Conservation (phyloP, 2,113 vertebrate genomes). For the Nycticorax nycticorax region DNA sequence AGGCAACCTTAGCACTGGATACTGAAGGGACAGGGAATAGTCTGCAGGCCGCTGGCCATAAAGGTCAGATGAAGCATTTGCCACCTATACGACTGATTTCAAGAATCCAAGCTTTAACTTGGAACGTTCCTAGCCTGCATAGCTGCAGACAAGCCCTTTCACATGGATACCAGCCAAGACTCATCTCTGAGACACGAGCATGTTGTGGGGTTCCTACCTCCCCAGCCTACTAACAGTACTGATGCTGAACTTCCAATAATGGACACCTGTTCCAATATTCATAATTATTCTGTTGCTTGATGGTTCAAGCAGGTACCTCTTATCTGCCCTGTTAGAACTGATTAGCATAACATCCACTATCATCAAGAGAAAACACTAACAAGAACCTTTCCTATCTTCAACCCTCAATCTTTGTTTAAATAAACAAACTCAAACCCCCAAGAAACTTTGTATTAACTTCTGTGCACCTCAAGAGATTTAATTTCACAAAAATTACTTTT, state of each 20-base stretch:
- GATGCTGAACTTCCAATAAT: neutral
- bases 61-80: neutral
- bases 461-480: neutral
- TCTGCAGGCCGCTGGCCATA: neutral
- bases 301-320: neutral
- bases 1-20: neutral
- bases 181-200: neutral
- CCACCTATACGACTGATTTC: neutral
- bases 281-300: neutral
- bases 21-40: neutral
- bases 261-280: neutral
- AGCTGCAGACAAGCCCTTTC: neutral
- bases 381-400: neutral
- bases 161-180: neutral
- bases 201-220: neutral
- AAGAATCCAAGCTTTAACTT: neutral
- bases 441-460: neutral
- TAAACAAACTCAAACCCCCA: neutral
- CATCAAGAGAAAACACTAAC: neutral
- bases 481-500: neutral
- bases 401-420: neutral
- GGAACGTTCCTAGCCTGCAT: accelerated
- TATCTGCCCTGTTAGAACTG: neutral
- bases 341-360: neutral
- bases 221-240: neutral